A percentile compares a stretch with the other conserved stretches of the same genome.
phyloP scores from a whole-genome alignment of 2,797 vertebrate species.

The Centropyge bicolor region DNA sequence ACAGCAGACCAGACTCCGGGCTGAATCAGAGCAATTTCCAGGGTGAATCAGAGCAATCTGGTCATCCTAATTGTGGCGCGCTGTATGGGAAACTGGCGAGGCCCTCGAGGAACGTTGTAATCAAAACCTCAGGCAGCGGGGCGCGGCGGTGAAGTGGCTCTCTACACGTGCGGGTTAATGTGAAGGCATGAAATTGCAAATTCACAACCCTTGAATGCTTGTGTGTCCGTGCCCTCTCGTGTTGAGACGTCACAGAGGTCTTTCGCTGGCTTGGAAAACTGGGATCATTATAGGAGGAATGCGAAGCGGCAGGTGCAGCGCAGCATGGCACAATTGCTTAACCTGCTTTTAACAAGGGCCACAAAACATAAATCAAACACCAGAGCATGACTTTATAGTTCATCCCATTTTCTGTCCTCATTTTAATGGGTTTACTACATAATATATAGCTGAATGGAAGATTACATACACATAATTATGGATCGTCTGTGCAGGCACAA shows the following conservation, averaged over 20 bases:
- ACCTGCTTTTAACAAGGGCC: slow-evolving; percentile 59
- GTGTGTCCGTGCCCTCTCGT: background rate
- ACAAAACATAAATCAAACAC: slow-evolving; percentile 53
- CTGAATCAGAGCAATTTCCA: slow-evolving; percentile 45
- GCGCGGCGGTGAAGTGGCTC: slow-evolving; percentile 52
- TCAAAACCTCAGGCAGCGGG: slow-evolving; percentile 60
- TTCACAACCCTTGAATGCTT: slow-evolving; percentile 59
- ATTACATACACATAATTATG: slow-evolving; percentile 20
- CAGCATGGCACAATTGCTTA: slow-evolving; percentile 52
- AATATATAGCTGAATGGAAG: slow-evolving; percentile 15
- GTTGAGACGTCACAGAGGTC: slow-evolving; percentile 28
- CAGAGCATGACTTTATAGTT: slow-evolving; percentile 41
- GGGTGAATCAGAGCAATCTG: slow-evolving; percentile 59
- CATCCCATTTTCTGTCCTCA: slow-evolving; percentile 34
- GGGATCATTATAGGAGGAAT: slow-evolving; percentile 49
- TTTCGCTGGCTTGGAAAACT: slow-evolving; percentile 8
- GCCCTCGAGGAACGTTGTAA: slow-evolving; percentile 62
- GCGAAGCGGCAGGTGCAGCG: slow-evolving; percentile 53
- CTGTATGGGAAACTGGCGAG: slow-evolving; percentile 42
- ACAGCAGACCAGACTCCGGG: slow-evolving; percentile 24
- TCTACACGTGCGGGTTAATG: slow-evolving; percentile 58
- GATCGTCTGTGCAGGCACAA: slow-evolving; percentile 15
- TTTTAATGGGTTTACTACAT: slow-evolving; percentile 39
- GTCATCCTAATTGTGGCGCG: slow-evolving; percentile 68
- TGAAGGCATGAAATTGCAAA: slow-evolving; percentile 62